These are phyloP conservation scores for Micrasema longulum DNA, from an alignment of 1,140 invertebrate species.

Conservation along the genomic window DNA sequence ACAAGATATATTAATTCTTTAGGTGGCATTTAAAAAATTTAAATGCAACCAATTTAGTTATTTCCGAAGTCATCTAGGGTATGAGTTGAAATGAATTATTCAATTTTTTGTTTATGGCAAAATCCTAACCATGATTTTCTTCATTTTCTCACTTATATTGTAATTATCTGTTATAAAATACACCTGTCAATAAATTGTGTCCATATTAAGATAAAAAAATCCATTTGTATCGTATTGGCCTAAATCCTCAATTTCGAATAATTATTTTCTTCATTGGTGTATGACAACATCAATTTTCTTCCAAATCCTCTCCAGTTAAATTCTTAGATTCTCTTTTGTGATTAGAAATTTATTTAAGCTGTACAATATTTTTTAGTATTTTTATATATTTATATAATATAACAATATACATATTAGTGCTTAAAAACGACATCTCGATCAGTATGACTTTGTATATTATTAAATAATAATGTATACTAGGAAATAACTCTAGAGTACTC, in stretches of 20 bases:
- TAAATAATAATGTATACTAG: constrained; percentile 22
- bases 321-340: constrained; percentile 1
- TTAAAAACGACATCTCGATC: constrained; percentile 33
- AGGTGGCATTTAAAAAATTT: no score
- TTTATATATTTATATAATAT: constrained; percentile 40
- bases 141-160: no score
- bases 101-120: no score
- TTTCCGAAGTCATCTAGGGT: no score
- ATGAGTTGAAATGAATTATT: no score
- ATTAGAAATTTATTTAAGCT: constrained; percentile 31
- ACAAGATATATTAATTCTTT: no score
- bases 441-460: constrained; percentile 27
- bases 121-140: no score
- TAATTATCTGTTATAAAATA: no score
- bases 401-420: constrained; percentile 9
- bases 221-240: constrained; percentile 14
- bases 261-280: not conserved
- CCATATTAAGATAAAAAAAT: no score
- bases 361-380: constrained; percentile 38
- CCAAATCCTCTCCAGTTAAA: not conserved
- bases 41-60: no score
- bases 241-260: constrained; percentile 10
- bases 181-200: no score
- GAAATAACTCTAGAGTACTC: constrained; percentile 4
- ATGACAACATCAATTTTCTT: no score